Base-by-base conservation (phyloP, 2,888 invertebrate species). In the Dilophus febrilis region DNA sequence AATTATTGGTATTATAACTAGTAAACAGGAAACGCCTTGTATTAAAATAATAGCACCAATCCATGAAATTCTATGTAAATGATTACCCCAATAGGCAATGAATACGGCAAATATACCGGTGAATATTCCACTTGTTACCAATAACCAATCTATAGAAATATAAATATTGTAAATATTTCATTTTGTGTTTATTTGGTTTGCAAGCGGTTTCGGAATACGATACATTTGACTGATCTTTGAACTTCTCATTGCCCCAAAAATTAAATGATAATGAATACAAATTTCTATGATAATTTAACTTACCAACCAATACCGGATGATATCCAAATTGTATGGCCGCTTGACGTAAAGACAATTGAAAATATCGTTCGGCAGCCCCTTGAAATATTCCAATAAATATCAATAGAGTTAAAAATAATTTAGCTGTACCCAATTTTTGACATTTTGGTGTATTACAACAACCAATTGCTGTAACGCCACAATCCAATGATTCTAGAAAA, bases 51-150 rank as follows among this genome's bases (percentile, higher is more conserved):
- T 53, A 4, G 64, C 67, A 35, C 72, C 71, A 8, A 72, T 55
- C 74, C 74, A 75, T 5, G 67, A 64, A 18, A 66, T 64, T 40
- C 71, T 64, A 51, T 74, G 73, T 29, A 68, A 64, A 51, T 64
- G 61, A 45, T 71, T 66, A 1, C 73, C 72, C 66, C 68, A 72
- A 49, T 71, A 71, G 7, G 72, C 65, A 13, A 73, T 54, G 2
- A 56, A 40, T 17, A 74, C 46, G 0, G 70, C 72, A 29, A 71
- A 56, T 4, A 70, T 18, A 3, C 69, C 67, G 44, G 68, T 67
- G 36, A 68, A 64, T 4, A 74, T 55, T 31, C 71, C 70, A 43
- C 69, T 67, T 35, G 61, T 55, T 5, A 68, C 64, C 22, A 72
- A 51, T 2, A 74, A 52, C 72, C 72, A 74, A 50, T 71, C 76